Evolutionary conservation across 2,113 vertebrate species (phyloP).

Genomic region (Neodontobutis hainanensis): DNA sequence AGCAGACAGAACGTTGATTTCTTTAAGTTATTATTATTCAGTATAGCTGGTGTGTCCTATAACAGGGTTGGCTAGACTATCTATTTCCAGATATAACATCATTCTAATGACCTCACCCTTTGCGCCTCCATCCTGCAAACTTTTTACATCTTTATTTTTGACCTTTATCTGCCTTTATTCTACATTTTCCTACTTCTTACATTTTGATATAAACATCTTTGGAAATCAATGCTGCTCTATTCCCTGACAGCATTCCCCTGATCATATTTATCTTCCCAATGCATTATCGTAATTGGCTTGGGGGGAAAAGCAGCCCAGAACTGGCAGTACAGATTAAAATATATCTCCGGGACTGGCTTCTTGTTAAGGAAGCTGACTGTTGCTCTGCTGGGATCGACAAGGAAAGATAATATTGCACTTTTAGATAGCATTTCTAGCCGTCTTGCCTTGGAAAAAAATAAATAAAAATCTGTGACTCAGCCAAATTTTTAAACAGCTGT

Average conservation of each 20-base stretch:
- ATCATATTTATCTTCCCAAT: constrained; percentile 46
- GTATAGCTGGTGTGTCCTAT: constrained; percentile 8
- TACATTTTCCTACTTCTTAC: constrained; percentile 17
- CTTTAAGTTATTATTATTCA: constrained; percentile 19
- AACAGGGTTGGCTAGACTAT: constrained; percentile 21
- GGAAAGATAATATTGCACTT: constrained; percentile 36
- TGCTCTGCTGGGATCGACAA: constrained; percentile 23
- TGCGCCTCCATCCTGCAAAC: neutral
- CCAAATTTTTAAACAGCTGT: neutral
- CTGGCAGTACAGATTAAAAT: constrained; percentile 46
- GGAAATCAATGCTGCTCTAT: constrained; percentile 23
- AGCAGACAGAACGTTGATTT: constrained; percentile 14
- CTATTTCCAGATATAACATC: constrained; percentile 21
- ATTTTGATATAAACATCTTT: constrained; percentile 33
- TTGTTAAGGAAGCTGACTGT: constrained; percentile 39
- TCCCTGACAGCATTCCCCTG: constrained; percentile 16
- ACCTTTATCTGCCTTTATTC: constrained; percentile 32
- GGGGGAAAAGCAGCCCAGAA: constrained; percentile 30
- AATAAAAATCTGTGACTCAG: constrained; percentile 24
- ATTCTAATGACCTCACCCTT: constrained; percentile 22
- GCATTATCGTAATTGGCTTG: constrained; percentile 66
- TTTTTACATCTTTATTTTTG: constrained; percentile 18
- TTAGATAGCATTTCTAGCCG: constrained; percentile 43
- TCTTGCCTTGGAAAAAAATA: constrained; percentile 2
- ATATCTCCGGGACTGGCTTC: constrained; percentile 17